phyloP scores from a whole-genome alignment of 2,797 vertebrate species.

The Gymnocypris eckloni region DNA sequence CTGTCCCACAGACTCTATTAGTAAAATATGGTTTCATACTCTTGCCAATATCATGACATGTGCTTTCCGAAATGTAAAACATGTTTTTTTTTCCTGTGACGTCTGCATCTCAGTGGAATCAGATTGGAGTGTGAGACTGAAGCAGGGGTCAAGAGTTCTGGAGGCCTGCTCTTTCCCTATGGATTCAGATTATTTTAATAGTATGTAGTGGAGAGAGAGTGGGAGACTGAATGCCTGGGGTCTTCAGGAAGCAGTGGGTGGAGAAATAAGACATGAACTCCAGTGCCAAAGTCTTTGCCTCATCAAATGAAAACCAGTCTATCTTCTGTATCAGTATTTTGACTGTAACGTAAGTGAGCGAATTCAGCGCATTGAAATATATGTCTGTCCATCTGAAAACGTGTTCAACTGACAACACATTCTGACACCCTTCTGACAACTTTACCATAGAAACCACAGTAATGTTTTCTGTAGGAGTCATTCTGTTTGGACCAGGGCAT shows the following conservation, averaged over 20 bases:
- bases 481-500: not conserved
- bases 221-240: not conserved
- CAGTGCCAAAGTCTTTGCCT: not conserved
- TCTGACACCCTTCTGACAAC: not conserved
- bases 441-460: not conserved
- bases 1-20: not conserved
- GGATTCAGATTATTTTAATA: conserved; percentile 71
- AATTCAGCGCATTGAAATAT: not conserved
- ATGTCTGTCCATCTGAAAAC: not conserved
- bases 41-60: not conserved
- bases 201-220: conserved; percentile 68
- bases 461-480: not conserved
- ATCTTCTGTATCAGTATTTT: not conserved
- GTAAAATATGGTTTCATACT: not conserved
- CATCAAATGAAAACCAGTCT: not conserved
- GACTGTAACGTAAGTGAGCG: not conserved
- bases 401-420: not conserved
- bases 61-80: conserved; percentile 11
- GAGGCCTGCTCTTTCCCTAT: conserved; percentile 65
- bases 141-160: conserved; percentile 60
- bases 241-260: conserved; percentile 7
- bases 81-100: conserved; percentile 14
- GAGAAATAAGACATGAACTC: conserved; percentile 58
- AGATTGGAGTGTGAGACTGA: conserved; percentile 51
- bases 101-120: not conserved